Percentiles rank a stretch among this genome's conserved stretches.
Evolutionary conservation across 2,113 vertebrate species (phyloP).

Genomic region (Pelodiscus sinensis): DNA sequence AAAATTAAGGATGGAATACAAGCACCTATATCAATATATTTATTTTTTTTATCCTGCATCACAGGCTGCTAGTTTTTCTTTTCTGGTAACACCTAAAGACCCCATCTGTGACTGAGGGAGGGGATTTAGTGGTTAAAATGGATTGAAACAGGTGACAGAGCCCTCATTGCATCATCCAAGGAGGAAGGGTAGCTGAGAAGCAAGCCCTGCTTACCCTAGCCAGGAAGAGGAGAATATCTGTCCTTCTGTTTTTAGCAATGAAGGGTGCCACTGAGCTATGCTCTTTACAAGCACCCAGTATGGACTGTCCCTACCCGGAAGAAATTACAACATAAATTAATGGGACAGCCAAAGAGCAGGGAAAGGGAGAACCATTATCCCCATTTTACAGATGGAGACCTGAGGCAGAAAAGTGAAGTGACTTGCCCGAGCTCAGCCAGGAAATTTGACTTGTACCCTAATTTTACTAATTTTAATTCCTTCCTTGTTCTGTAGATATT

Average conservation of each 20-base stretch:
- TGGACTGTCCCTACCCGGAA: background rate
- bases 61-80: background rate
- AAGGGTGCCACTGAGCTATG: background rate
- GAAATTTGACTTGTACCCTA: background rate
- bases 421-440: background rate
- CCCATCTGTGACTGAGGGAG: background rate
- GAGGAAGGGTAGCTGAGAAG: background rate
- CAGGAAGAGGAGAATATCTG: background rate
- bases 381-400: background rate
- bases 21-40: background rate
- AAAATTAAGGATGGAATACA: background rate
- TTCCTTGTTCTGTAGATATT: background rate
- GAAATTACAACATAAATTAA: slow-evolving; percentile 4
- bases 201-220: rapidly evolving
- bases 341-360: background rate
- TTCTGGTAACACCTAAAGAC: too few species aligned
- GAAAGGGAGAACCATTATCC: background rate
- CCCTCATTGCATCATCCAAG: background rate
- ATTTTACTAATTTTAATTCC: background rate
- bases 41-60: background rate
- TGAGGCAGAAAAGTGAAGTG: background rate
- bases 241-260: background rate
- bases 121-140: background rate
- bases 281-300: background rate
- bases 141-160: background rate